A percentile compares a stretch with the other conserved stretches of the same genome.
Conservation (phyloP, 2,888 invertebrate species). For the Lithophane semibrunnea region DNA sequence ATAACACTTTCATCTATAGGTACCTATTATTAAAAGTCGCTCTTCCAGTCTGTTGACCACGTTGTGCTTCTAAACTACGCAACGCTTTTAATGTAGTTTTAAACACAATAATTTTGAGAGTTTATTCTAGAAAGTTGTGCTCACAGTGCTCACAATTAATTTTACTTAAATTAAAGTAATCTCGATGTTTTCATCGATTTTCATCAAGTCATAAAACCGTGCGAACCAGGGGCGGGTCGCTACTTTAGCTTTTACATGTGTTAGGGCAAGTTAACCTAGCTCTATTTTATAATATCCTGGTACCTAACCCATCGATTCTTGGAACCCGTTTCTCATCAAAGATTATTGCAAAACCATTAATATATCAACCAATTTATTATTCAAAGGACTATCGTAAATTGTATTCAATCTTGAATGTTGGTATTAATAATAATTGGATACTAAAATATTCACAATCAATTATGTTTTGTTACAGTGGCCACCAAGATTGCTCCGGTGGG, state of each 20-base stretch:
- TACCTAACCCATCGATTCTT: background rate
- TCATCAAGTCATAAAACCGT: background rate
- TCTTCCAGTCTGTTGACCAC: background rate
- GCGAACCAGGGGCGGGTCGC: background rate
- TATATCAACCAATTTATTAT: constrained; percentile 38
- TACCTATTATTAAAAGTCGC: too few species aligned
- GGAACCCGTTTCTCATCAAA: constrained; percentile 1
- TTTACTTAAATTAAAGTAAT: background rate
- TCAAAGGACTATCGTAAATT: constrained; percentile 33
- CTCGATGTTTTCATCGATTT: background rate
- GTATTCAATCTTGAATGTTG: constrained; percentile 34
- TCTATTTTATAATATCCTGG: constrained; percentile 10
- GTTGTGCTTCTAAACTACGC: background rate
- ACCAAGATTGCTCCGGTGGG: constrained; percentile 90
- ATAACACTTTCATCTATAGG: too few species aligned
- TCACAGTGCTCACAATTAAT: background rate
- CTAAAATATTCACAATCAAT: constrained; percentile 32
- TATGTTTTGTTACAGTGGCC: constrained; percentile 90
- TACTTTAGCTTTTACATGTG: background rate
- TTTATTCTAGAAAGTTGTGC: background rate
- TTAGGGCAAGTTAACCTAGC: constrained; percentile 6
- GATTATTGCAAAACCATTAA: constrained; percentile 28
- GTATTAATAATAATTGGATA: constrained; percentile 19
- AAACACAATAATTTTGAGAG: background rate
- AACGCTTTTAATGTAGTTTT: background rate